These are phyloP conservation scores for Dryococelus australis DNA, from an alignment of 2,888 invertebrate species.

Conservation along the genomic window DNA sequence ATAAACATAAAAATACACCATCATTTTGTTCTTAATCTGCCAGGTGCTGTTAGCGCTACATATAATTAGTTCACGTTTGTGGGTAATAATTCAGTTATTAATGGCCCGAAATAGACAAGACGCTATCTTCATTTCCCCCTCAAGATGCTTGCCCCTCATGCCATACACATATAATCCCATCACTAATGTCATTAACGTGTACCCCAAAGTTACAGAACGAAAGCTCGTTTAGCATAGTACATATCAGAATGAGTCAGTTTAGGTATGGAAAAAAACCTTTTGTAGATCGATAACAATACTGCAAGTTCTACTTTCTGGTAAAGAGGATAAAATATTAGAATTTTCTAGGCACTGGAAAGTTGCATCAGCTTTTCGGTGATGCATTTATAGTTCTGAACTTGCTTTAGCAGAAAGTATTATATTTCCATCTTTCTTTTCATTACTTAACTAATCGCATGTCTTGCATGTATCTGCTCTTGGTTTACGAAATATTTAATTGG, in stretches of 20 bases:
- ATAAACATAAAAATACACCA: not conserved
- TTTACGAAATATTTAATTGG: too few relatives aligned
- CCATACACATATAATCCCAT: not conserved
- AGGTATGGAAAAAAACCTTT: not conserved
- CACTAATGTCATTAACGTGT: not conserved
- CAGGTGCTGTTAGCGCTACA: too few relatives aligned
- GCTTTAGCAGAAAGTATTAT: too few relatives aligned
- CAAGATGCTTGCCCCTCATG: not conserved
- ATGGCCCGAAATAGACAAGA: not conserved
- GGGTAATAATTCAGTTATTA: not conserved
- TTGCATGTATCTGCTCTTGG: too few relatives aligned
- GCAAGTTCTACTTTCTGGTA: too few relatives aligned
- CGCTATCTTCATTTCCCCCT: not conserved
- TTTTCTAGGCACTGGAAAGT: too few relatives aligned
- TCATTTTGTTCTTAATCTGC: slow-evolving; percentile 12
- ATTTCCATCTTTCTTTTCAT: too few relatives aligned
- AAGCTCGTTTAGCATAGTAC: not conserved
- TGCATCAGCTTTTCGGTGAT: too few relatives aligned
- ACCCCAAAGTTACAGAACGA: not conserved
- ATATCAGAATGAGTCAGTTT: not conserved
- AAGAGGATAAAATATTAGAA: too few relatives aligned
- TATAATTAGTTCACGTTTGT: not conserved
- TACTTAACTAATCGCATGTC: too few relatives aligned
- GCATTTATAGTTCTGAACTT: too few relatives aligned
- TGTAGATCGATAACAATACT: too few relatives aligned